Conservation (phyloP, 2,888 invertebrate species). For the Anorthoa munda region DNA sequence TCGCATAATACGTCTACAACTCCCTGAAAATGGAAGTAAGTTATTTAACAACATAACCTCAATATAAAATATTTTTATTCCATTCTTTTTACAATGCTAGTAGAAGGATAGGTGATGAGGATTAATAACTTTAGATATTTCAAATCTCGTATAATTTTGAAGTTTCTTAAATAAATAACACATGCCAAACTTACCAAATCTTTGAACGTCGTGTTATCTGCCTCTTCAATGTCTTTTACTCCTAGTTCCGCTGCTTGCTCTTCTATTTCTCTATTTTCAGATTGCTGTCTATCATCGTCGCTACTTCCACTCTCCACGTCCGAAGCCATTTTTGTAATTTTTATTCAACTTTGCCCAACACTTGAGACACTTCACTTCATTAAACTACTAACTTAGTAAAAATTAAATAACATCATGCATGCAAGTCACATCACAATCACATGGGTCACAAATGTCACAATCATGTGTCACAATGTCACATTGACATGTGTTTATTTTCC, state of each 20-base stretch:
- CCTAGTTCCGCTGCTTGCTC: conserved; percentile 57
- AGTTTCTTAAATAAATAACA: conserved; percentile 36
- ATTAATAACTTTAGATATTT: not conserved
- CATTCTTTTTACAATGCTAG: not conserved
- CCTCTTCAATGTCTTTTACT: conserved; percentile 74
- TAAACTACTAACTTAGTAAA: no score
- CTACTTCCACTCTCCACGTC: conserved; percentile 77
- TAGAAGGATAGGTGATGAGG: not conserved
- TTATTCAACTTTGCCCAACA: not conserved
- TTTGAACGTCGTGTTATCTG: conserved; percentile 86
- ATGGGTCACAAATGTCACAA: no score
- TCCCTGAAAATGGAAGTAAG: conserved; percentile 91
- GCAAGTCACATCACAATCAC: no score
- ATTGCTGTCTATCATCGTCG: conserved; percentile 73
- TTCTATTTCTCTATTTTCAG: conserved; percentile 70
- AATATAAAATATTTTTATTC: conserved; percentile 1
- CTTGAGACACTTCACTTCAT: no score
- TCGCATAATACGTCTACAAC: conserved; percentile 97
- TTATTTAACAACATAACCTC: conserved; percentile 69
- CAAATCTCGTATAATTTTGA: not conserved
- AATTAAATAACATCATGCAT: no score
- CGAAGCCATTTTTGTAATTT: conserved; percentile 76
- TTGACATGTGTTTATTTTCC: no score
- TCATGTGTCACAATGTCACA: no score
- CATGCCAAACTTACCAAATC: conserved; percentile 80